phyloP scores from a whole-genome alignment of 2,888 invertebrate genomes.

The Nymphalis urticae region DNA sequence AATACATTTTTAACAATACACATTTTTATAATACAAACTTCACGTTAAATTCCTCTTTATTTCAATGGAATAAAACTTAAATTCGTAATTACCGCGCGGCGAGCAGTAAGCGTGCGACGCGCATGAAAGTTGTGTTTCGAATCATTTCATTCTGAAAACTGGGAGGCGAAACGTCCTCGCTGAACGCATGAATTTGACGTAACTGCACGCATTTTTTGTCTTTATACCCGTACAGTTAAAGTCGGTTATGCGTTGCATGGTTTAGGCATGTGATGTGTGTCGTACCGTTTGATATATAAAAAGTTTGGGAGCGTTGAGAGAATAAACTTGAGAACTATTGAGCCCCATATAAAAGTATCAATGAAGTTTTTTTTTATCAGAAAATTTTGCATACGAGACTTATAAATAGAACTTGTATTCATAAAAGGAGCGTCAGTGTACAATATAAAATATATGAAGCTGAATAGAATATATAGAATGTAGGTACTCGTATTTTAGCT shows the following conservation, averaged over 20 bases:
- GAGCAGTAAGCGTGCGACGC: constrained; percentile 47
- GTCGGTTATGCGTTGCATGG: background rate
- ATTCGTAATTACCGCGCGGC: constrained; percentile 11
- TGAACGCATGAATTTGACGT: constrained; percentile 1
- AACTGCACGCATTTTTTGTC: constrained; percentile 1
- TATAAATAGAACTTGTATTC: background rate
- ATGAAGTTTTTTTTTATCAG: constrained; percentile 6
- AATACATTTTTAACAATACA: background rate
- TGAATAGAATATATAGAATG: no score
- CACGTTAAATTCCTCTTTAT: constrained; percentile 15
- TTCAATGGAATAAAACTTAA: constrained; percentile 26
- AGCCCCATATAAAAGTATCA: constrained; percentile 15
- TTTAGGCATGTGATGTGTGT: background rate
- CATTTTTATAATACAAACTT: background rate
- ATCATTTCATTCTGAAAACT: constrained; percentile 49
- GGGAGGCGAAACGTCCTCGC: constrained; percentile 31
- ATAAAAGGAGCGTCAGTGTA: no score
- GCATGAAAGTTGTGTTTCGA: constrained; percentile 49
- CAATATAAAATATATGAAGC: no score
- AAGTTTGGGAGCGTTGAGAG: constrained; percentile 15
- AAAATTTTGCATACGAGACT: background rate
- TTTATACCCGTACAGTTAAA: background rate
- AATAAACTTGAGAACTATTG: constrained; percentile 28
- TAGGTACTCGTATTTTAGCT: no score
- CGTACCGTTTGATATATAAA: constrained; percentile 25